Evolutionary conservation across 2,888 invertebrate genomes (phyloP), one percentile per base, ranked within the genome.

Genomic region (Kuschelorhynchus macadamiae): DNA sequence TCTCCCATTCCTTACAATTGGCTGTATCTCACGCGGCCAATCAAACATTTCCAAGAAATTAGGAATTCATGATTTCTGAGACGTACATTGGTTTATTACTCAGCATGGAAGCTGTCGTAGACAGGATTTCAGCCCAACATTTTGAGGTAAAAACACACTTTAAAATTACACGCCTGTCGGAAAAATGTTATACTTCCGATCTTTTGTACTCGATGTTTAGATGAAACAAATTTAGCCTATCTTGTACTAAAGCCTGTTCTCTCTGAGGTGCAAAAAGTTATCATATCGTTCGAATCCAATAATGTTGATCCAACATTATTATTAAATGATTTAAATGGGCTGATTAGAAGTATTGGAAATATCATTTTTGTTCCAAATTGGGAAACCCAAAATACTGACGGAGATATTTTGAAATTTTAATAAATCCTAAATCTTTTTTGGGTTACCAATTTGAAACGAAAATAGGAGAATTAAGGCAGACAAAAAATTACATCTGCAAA

Each of bases 1-100:
- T 81, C 1, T 81, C 81, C 61, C 81, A 82, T 70, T 81, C 80
- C 21, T 63, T 82, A 33, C 76, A 77, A 32, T 68, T 81, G 17
- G 77, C 77, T 7, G 74, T 75, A 18, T 78, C 79, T n/a, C 53
- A 68, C 30, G 78, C 78, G 25, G 55, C 75, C 16, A 55, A 73
- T 60, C 71, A 78, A 21, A 72, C 68, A 59, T 70, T 76, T 21
- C 74, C 75, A 1, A 72, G 79, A 60, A 77, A 80, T 77, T 52
- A 72, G 11, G 69, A 74, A 60, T 72, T 71, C 60, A 33, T 73
- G 18, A 65, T 74, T 39, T 30, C 33, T 41, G 74, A 77, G 72
- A 78, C 77, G 63, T 78, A 78, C 60, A 72, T 55, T 80, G 78
- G 79, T 80, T 80, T 71, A 14, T 21, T 12, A 16, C 65, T 77